Evolutionary conservation across 2,888 invertebrate species (phyloP).

Genomic region (Graphium colonna): DNA sequence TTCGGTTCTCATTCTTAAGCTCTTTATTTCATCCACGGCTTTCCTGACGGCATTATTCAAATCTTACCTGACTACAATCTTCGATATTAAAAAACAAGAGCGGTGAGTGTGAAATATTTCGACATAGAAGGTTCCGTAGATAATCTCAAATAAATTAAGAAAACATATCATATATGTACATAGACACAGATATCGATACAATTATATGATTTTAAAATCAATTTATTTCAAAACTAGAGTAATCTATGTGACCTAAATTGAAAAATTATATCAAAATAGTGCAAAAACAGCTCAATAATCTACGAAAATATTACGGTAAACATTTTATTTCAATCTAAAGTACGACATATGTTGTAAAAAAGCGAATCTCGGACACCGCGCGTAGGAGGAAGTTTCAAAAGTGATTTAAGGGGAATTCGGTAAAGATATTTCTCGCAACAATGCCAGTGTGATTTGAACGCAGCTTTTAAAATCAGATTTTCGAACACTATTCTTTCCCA

Average conservation of each 20-base stretch:
- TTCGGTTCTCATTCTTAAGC: constrained; percentile 36
- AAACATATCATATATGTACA: no score
- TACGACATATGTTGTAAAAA: neutral
- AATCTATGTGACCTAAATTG: no score
- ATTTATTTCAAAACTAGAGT: no score
- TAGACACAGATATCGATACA: no score
- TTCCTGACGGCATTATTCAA: constrained; percentile 46
- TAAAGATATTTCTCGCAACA: no score
- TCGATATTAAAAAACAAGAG: constrained; percentile 40
- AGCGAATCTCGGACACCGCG: neutral
- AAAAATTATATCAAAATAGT: no score
- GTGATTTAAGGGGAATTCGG: neutral
- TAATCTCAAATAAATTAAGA: no score
- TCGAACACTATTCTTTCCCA: no score
- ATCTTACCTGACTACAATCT: constrained; percentile 38
- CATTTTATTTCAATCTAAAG: neutral
- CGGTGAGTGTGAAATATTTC: constrained; percentile 27
- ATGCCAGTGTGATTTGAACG: no score
- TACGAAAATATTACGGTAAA: neutral
- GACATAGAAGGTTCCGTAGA: constrained; percentile 15
- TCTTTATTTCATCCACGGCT: constrained; percentile 41
- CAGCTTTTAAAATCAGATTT: no score
- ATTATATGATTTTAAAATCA: no score
- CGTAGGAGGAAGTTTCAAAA: neutral
- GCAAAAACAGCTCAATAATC: no score